These are phyloP conservation scores for Drosophila tropicalis DNA, from an alignment of 1,140 invertebrate genomes.

Conservation along the genomic window DNA sequence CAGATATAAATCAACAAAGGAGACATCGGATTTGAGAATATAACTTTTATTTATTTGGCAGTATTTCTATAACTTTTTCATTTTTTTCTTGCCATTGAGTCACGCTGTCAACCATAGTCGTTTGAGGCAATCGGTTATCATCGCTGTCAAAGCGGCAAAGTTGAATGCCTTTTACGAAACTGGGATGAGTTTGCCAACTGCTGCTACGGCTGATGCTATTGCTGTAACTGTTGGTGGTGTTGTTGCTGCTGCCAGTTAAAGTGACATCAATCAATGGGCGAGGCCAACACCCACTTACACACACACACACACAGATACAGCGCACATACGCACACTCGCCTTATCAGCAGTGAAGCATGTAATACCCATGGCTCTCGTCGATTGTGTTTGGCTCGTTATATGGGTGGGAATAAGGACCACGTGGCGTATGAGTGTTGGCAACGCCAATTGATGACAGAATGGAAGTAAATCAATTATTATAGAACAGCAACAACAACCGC, in stretches of 20 bases:
- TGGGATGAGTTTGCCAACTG: conserved; percentile 14
- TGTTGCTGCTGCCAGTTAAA: conserved; percentile 48
- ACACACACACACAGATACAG: conserved; percentile 8
- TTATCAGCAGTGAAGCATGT: conserved; percentile 67
- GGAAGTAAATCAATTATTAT: conserved; percentile 78
- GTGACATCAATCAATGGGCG: conserved; percentile 75
- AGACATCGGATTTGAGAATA: background rate
- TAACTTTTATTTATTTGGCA: background rate
- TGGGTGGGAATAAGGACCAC: conserved; percentile 49
- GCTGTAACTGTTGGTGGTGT: conserved; percentile 19
- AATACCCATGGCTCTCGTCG: conserved; percentile 47
- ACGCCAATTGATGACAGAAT: conserved; percentile 60
- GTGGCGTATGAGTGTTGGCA: conserved; percentile 74
- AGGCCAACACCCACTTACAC: conserved; percentile 40
- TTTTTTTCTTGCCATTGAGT: background rate
- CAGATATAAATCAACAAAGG: too few relatives aligned
- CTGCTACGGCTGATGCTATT: conserved; percentile 25
- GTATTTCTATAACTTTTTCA: background rate
- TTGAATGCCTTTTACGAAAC: conserved; percentile 39
- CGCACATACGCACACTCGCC: conserved; percentile 13
- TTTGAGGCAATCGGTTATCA: conserved; percentile 17
- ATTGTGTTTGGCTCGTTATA: conserved; percentile 62
- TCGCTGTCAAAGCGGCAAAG: conserved; percentile 44
- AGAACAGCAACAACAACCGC: conserved; percentile 36
- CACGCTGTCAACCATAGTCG: conserved; percentile 5